These are phyloP conservation scores for Thunnus thynnus DNA, from an alignment of 2,113 vertebrate species.

Conservation along the genomic window DNA sequence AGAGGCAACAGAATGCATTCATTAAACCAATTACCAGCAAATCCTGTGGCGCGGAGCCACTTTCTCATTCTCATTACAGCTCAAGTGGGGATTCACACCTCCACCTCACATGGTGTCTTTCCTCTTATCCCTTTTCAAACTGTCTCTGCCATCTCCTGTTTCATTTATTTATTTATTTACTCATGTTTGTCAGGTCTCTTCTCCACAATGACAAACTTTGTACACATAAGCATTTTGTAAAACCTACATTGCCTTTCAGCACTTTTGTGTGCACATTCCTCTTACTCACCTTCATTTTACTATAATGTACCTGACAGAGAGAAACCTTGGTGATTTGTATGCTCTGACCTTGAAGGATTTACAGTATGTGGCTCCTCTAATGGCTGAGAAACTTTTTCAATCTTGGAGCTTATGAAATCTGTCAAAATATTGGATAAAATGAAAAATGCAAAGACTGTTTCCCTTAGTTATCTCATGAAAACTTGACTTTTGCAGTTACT, in stretches of 20 bases:
- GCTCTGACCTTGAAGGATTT: constrained; percentile 46
- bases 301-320: constrained; percentile 19
- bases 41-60: constrained; percentile 70
- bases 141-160: constrained; percentile 31
- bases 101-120: constrained; percentile 46
- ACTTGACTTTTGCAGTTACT: not conserved
- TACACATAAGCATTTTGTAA: constrained; percentile 17
- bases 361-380: constrained; percentile 13
- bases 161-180: constrained; percentile 18
- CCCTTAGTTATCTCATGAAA: constrained; percentile 1
- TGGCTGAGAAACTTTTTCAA: constrained; percentile 18
- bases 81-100: constrained; percentile 63
- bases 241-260: constrained; percentile 10
- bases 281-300: constrained; percentile 3
- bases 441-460: not conserved
- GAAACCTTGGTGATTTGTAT: constrained; percentile 13
- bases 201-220: not conserved
- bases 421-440: constrained; percentile 6
- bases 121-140: constrained; percentile 27
- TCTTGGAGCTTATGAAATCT: constrained; percentile 39
- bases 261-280: not conserved
- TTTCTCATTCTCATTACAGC: constrained; percentile 73
- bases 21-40: constrained; percentile 81
- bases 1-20: constrained; percentile 79
- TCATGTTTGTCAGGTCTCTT: constrained; percentile 24